Conservation (phyloP, 2,888 invertebrate species). For the Tetranychus truncatus region DNA sequence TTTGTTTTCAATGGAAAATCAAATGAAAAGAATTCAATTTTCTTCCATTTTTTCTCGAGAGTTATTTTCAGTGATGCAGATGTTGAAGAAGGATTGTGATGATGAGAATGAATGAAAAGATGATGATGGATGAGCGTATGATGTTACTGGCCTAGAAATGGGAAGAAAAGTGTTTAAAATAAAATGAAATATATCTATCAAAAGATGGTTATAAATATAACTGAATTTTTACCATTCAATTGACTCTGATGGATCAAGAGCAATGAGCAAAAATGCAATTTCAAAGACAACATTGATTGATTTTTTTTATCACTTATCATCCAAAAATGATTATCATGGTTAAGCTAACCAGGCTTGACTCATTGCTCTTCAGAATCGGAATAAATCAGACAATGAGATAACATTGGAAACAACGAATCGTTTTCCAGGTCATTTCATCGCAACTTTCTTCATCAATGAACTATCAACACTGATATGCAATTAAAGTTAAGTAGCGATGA, state of each 20-base stretch:
- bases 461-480: too few relatives aligned
- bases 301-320: background rate
- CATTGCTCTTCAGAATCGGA: background rate
- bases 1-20: background rate
- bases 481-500: too few relatives aligned
- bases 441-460: background rate
- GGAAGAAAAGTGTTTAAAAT: background rate
- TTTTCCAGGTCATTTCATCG: background rate
- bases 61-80: background rate
- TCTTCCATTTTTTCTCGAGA: background rate
- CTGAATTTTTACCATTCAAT: background rate
- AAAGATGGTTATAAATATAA: background rate
- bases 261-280: background rate
- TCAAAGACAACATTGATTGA: background rate
- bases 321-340: background rate
- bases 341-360: background rate
- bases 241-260: background rate
- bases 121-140: conserved; percentile 1
- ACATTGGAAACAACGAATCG: background rate
- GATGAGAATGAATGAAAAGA: background rate
- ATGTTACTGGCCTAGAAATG: background rate
- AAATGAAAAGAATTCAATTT: background rate
- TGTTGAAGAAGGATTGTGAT: background rate
- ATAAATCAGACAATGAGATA: background rate
- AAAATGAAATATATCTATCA: background rate